Base-by-base conservation (phyloP, 2,888 invertebrate species). In the Galeopsomyia nigrocyanea region DNA sequence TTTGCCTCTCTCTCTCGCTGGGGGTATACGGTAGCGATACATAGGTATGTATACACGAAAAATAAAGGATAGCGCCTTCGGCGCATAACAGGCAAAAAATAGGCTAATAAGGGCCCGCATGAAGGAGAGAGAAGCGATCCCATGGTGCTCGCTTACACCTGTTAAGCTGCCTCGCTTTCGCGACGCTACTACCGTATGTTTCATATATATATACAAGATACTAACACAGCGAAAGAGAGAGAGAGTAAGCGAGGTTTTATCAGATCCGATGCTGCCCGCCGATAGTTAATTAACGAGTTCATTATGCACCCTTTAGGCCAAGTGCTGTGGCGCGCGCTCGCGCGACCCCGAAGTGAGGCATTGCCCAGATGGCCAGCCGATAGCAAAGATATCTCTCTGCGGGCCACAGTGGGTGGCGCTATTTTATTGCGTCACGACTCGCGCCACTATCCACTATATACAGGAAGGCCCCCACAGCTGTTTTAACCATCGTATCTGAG, bases 231-330 rank as follows among this genome's bases (percentile, higher is more conserved):
- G 9, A 3, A 17, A 9, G 1, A 71, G 75, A 26, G 26, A 26
- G 26, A 26, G 26, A 26, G 5, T 3, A 5, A 26, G 26, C 26
- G 26, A 26, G 26, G 26, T 5, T 79, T 85, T 86, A 86, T 86
- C 86, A 84, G 86, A 86, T 86, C 81, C 83, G 86, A 86, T 86
- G 78, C 80, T 79, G 82, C 83, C 82, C 83, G 81, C 82, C 80
- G 86, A 86, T 86, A 86, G 86, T 86, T 86, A 86, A 86, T 86
- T 86, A 86, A 86, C 84, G 85, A 86, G 86, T 86, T 86, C 86
- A 86, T 86, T 86, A 86, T 86, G 86, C 86, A 86, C 83, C 84
- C 83, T 81, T 79, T 79, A 80, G 79, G 71, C 67, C 62, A 68
- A 19, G 47, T 58, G 69, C 72, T 63, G 71, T 61, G 31, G 57